These are phyloP conservation scores for Macquaria ambigua DNA, from an alignment of 2,113 vertebrate genomes.

Conservation along the genomic window DNA sequence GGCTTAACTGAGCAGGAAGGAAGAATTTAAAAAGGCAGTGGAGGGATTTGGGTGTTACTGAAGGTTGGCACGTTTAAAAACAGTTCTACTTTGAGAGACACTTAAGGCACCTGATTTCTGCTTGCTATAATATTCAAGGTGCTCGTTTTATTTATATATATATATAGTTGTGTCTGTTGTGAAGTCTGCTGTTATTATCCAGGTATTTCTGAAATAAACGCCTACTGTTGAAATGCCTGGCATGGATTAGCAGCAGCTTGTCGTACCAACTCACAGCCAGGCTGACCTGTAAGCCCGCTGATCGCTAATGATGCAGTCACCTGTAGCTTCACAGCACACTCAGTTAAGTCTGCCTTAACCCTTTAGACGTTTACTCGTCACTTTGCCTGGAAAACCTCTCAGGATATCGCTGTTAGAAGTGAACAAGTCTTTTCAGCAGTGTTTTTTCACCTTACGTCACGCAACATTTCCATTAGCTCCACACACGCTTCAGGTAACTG, in stretches of 20 bases:
- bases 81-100: conserved; percentile 9
- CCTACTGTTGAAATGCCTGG: neutral
- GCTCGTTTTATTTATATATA: neutral
- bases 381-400: neutral
- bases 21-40: conserved; percentile 20
- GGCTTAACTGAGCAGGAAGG: conserved; percentile 27
- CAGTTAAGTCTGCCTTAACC: neutral
- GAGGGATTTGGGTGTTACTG: neutral
- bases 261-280: neutral
- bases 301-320: conserved; percentile 12
- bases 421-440: neutral
- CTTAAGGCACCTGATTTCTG: neutral
- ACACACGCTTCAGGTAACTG: neutral
- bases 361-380: neutral
- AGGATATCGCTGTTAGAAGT: neutral
- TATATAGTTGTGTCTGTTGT: neutral
- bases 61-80: conserved; percentile 1
- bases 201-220: conserved; percentile 20
- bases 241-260: conserved; percentile 41
- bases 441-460: neutral
- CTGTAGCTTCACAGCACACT: neutral
- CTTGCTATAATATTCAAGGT: neutral
- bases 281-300: conserved; percentile 24
- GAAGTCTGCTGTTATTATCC: neutral
- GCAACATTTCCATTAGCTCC: neutral